These are phyloP conservation scores for Phalacrocorax aristotelis DNA, from an alignment of 2,113 vertebrate genomes.

Conservation along the genomic window DNA sequence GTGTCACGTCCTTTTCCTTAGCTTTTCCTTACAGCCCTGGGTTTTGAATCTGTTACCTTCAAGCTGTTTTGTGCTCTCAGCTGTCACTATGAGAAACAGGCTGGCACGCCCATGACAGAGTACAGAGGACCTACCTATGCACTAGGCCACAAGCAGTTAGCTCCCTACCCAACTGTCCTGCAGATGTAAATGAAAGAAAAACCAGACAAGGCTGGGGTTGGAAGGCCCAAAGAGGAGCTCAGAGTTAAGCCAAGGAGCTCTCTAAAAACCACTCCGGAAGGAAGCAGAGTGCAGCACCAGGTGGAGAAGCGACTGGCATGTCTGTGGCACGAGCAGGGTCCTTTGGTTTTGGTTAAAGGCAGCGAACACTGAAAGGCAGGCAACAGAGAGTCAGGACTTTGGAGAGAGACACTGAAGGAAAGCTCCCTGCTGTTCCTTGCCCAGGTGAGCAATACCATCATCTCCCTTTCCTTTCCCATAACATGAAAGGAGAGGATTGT, in stretches of 20 bases:
- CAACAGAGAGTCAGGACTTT: constrained; percentile 42
- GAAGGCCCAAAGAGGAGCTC: background rate
- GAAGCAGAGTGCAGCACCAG: constrained; percentile 29
- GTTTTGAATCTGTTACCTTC: background rate
- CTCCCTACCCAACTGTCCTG: background rate
- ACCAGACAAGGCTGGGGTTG: background rate
- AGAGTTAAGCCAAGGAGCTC: constrained; percentile 41
- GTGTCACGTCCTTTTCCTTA: background rate
- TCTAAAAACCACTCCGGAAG: constrained; percentile 6
- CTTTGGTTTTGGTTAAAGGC: constrained; percentile 42
- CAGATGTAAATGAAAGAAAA: background rate
- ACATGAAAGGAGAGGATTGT: background rate
- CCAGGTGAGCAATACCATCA: background rate
- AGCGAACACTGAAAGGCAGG: background rate
- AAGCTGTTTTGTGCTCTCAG: background rate
- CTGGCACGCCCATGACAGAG: background rate
- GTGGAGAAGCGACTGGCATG: background rate
- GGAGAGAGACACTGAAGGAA: constrained; percentile 31
- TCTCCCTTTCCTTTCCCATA: background rate
- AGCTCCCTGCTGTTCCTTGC: background rate
- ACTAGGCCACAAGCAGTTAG: background rate
- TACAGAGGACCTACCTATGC: background rate
- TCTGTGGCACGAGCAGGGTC: constrained; percentile 28
- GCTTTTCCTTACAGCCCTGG: background rate
- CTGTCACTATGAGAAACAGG: background rate